Percentiles rank a stretch among this genome's conserved stretches.
phyloP scores from a whole-genome alignment of 2,797 vertebrate genomes.

The Premnoplex brunnescens region DNA sequence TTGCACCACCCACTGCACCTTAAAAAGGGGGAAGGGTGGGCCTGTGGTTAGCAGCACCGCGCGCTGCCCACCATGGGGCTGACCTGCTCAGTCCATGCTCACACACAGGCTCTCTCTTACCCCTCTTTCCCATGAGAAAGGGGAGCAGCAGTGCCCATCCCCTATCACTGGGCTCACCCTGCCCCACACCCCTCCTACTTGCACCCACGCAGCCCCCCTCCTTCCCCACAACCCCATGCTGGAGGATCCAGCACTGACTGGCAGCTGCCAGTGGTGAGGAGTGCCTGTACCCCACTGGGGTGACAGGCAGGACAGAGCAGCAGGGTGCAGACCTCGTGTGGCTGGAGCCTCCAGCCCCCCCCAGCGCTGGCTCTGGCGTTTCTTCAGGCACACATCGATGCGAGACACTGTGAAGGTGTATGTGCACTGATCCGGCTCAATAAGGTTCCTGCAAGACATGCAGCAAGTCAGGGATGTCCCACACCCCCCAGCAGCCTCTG shows the following conservation, averaged over 20 bases:
- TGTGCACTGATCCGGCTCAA: slow-evolving; percentile 90
- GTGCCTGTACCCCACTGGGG: not conserved
- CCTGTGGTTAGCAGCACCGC: slow-evolving; percentile 87
- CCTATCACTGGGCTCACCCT: not conserved
- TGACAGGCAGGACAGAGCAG: slow-evolving; percentile 65
- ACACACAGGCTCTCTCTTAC: not conserved
- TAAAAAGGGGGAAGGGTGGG: slow-evolving; percentile 90
- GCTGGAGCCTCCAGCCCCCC: slow-evolving; percentile 92
- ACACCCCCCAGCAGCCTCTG: not conserved
- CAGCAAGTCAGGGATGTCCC: not conserved
- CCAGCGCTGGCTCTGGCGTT: slow-evolving; percentile 98
- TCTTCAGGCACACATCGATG: slow-evolving; percentile 91
- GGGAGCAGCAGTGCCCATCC: not conserved
- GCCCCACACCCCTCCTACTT: not conserved
- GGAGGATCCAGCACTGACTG: not conserved
- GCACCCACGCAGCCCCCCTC: not conserved
- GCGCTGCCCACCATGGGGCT: not conserved
- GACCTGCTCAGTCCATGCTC: not conserved
- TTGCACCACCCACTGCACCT: slow-evolving; percentile 99
- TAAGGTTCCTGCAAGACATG: slow-evolving; percentile 86
- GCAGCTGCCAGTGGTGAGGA: not conserved
- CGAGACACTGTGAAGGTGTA: slow-evolving; percentile 91
- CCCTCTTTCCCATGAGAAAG: not conserved
- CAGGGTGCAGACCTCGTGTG: slow-evolving; percentile 95
- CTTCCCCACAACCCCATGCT: not conserved